Evolutionary conservation across 2,888 invertebrate genomes (phyloP), one percentile per base, ranked within the genome.

Genomic region (Trichopria drosophilae): DNA sequence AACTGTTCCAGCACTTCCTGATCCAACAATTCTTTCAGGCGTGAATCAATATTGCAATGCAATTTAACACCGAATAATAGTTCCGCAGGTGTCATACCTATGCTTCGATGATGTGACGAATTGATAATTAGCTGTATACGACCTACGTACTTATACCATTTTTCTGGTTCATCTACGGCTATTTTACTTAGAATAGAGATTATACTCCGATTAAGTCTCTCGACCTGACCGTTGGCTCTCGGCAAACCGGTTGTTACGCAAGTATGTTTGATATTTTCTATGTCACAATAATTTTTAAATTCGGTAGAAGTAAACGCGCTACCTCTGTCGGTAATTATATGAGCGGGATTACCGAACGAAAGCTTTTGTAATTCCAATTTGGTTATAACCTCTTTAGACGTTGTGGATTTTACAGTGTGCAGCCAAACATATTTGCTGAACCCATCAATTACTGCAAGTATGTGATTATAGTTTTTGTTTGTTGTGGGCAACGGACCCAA

Each of bases 331-430:
- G 69, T 65, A 3, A 74, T 64, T 4, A 73, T 65, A 24, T 63
- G 59, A 6, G 16, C 44, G 6, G 74, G 73, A 52, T 71, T 71
- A 6, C 73, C 75, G 62, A 75, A 76, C 4, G 41, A 57, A 12
- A 57, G 53, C 36, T 68, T 66, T 23, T 71, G 69, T 3, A 51
- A 15, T 5, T 48, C 48, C 1, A 74, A 28, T 51, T 66, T 70
- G 2, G 59, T 20, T 6, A 76, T 40, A 2, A 40, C 28, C 7
- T 13, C 6, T n/a, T n/a, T n/a, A n/a, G 52, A 16, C 24, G 29
- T 24, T 5, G 42, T 52, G 1, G 47, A 32, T 6, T 44, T 44
- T 3, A 24, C 28, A 1, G 53, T 35, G 13, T 41, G 45, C 7
- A 52, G 39, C 43, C 52, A 47, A 1, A 18, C 22, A 20, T 39